These are phyloP conservation scores for Acipenser oxyrinchus DNA, from an alignment of 2,797 vertebrate species.

Conservation along the genomic window DNA sequence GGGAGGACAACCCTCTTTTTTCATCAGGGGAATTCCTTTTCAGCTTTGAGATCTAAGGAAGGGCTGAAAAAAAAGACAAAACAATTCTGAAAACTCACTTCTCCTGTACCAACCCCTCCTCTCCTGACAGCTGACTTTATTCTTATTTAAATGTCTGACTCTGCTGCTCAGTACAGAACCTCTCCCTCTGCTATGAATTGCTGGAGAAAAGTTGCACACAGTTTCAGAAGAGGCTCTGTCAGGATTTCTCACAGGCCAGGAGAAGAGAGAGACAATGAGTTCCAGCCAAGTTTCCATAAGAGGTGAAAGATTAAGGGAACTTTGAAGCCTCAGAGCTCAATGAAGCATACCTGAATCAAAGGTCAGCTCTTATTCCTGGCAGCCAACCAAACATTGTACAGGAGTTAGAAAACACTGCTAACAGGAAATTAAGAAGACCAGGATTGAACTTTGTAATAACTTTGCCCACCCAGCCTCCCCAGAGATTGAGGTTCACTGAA, in stretches of 20 bases:
- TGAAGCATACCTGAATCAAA: neutral
- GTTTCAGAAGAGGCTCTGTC: no score
- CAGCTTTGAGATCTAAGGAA: constrained; percentile 1
- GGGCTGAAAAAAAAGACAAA: constrained; percentile 1
- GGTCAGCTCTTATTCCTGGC: neutral
- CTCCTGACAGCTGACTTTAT: constrained; percentile 41
- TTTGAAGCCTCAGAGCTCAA: neutral
- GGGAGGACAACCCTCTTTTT: constrained; percentile 2
- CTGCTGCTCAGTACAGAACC: constrained; percentile 21
- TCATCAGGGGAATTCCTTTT: constrained; percentile 8
- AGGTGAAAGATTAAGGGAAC: neutral
- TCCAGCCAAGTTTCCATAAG: neutral
- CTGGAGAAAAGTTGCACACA: constrained; percentile 27
- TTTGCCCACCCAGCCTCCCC: no score
- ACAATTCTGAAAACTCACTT: constrained; percentile 6
- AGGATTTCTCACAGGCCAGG: constrained; percentile 7
- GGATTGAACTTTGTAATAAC: no score
- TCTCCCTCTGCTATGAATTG: constrained; percentile 18
- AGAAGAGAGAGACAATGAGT: neutral
- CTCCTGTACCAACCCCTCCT: constrained; percentile 43
- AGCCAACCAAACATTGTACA: neutral
- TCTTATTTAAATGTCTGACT: constrained; percentile 62
- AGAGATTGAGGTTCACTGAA: no score
- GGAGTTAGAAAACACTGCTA: neutral
- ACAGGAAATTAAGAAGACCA: no score